phyloP scores from a whole-genome alignment of 2,797 vertebrate genomes.

The Leuciscus waleckii region DNA sequence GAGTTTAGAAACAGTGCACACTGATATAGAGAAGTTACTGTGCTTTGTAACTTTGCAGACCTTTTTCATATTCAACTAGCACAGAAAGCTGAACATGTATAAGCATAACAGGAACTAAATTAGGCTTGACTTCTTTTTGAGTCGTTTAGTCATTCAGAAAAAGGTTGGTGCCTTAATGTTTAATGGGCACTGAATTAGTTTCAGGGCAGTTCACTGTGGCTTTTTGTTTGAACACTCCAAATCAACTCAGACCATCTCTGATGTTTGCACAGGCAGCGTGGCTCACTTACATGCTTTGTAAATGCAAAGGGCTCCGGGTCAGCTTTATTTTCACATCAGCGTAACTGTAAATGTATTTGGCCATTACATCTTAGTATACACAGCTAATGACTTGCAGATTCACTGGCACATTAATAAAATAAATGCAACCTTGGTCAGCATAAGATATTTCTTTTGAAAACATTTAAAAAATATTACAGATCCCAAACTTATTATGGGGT shows the following conservation, averaged over 20 bases:
- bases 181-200: neutral
- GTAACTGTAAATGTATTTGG: neutral
- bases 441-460: neutral
- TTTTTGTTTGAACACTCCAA: neutral
- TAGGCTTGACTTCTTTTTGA: neutral
- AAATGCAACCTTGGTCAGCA: neutral
- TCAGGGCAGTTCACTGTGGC: neutral
- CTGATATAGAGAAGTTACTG: too few species aligned
- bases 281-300: neutral
- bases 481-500: neutral
- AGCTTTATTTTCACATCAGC: slow-evolving; percentile 2
- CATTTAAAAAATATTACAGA: neutral
- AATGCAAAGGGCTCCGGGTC: neutral
- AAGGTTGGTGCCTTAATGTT: neutral
- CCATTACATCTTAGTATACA: neutral
- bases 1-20: neutral
- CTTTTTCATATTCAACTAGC: neutral
- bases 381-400: slow-evolving; percentile 1
- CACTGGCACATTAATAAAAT: neutral
- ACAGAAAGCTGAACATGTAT: neutral
- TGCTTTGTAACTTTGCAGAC: neutral
- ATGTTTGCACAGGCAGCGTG: neutral
- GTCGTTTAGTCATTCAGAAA: neutral
- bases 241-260: neutral
- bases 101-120: neutral